Base-by-base conservation (phyloP, 2,797 vertebrate species). In the Mustela erminea region DNA sequence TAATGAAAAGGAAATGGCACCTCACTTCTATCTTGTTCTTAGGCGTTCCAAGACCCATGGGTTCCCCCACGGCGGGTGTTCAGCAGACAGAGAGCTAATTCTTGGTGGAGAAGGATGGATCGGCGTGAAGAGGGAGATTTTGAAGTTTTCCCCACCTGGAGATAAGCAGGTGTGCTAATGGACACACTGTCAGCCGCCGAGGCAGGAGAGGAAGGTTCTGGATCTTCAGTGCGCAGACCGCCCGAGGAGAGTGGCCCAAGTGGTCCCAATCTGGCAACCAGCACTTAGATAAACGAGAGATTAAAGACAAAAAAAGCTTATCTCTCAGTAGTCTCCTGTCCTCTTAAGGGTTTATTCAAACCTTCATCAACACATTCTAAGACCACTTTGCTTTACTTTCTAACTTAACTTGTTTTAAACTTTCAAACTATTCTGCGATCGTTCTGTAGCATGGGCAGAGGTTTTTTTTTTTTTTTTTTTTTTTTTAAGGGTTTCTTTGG, bases 401-500 rank as follows among this genome's bases (percentile, higher is more conserved):
- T 72, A 81, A 81, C 72, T 95, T 72, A 35, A 41, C 43, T 96
- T 87, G 43, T 66, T 95, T 90, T 85, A 66, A 64, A 92, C 54
- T 86, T 93, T 60, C 80, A 75, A 64, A 41, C 83, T 77, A 41
- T 86, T 62, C 93, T 88, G 77, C 46, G 49, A 38, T 87, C 70
- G 46, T 78, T 96, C 49, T 93, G 74, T 38, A 93, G 52, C 86
- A 46, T 64, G 85, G 66, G 17, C 60, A 77, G 32, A 92, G 23
- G 92, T 21, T 58, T 89, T 72, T 20, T 87, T 92, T 90, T 93
- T 46, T 5, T 35, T 78, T 49, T n/a, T n/a, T n/a, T n/a, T n/a
- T n/a, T n/a, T n/a, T 15, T 49, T 75, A 80, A 90, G 2, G 2
- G 27, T 38, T 95, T 96, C 97, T 96, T 96, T 85, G 46, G 96